A percentile compares a stretch with the other conserved stretches of the same genome.
Evolutionary conservation across 2,888 invertebrate genomes (phyloP).

Genomic region (Coremacera marginata): DNA sequence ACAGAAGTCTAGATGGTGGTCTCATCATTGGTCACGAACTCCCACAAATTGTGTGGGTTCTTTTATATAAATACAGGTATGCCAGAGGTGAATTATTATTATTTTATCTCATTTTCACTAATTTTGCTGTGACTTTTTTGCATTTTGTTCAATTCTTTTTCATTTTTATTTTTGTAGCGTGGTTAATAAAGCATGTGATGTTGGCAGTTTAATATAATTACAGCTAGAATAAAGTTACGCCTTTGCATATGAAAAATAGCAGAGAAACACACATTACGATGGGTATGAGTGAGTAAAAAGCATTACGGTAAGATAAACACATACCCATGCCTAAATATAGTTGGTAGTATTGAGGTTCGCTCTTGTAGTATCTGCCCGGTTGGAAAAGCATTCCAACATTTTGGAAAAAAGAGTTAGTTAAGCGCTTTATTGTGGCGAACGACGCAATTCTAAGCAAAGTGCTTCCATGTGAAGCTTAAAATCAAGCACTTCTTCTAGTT

Average conservation of each 20-base stretch:
- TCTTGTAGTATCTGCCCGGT: too few species aligned
- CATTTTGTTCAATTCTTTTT: background rate
- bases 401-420: too few species aligned
- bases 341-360: too few species aligned
- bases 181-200: background rate
- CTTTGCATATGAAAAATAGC: background rate
- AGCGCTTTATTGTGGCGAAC: too few species aligned
- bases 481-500: too few species aligned
- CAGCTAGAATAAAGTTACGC: background rate
- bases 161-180: background rate
- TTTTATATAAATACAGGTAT: background rate
- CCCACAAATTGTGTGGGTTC: background rate
- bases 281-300: too few species aligned
- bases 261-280: too few species aligned
- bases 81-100: constrained; percentile 1
- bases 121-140: background rate
- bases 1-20: background rate
- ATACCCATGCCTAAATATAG: too few species aligned
- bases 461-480: too few species aligned
- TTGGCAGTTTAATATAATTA: background rate
- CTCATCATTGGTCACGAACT: background rate
- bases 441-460: too few species aligned
- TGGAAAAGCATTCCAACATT: too few species aligned
- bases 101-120: background rate
- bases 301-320: too few species aligned